Base-by-base conservation (phyloP, 1,140 invertebrate species). In the Vanessa atalanta region DNA sequence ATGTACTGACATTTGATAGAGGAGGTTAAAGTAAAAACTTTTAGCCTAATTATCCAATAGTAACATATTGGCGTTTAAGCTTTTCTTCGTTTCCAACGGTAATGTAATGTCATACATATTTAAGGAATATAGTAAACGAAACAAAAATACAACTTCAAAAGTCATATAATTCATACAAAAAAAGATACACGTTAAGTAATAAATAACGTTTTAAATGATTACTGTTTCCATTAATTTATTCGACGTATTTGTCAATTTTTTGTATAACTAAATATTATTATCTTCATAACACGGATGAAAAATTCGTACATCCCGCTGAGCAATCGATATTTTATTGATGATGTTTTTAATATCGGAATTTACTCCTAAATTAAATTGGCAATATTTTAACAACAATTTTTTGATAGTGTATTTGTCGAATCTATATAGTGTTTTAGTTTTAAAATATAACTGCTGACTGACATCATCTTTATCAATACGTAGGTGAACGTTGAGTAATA, bases 261-360 rank as follows among this genome's bases (percentile, higher is more conserved):
- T 70, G 23, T 64, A 23, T n/a, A 31, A 0, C 26, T 63, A 63
- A n/a, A 16, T 65, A 47, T 48, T 65, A 65, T 48, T 20, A 12
- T 48, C n/a, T 64, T 64, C 31, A 43, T 64, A 69, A 69, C 16
- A 61, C 12, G 60, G n/a, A 69, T 57, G 65, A 67, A 73, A 55
- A 47, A 63, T 63, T 51, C 6, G 55, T 57, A 65, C 37, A 65
- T 65, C 73, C 69, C 68, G 64, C 73, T 71, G 68, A 61, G 73
- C 63, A 47, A 65, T 65, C 60, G 47, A 65, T 65, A 57, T 76
- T 71, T 71, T 67, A 76, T 71, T 14, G 65, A 13, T 31, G 66
- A 55, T 67, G 55, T 72, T 65, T 55, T 69, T 65, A 68, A 76
- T 72, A n/a, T 47, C 26, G 15, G 31, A 64, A 71, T 76, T 76